Base-by-base conservation (phyloP, 2,888 invertebrate species). In the Idaea biselata region DNA sequence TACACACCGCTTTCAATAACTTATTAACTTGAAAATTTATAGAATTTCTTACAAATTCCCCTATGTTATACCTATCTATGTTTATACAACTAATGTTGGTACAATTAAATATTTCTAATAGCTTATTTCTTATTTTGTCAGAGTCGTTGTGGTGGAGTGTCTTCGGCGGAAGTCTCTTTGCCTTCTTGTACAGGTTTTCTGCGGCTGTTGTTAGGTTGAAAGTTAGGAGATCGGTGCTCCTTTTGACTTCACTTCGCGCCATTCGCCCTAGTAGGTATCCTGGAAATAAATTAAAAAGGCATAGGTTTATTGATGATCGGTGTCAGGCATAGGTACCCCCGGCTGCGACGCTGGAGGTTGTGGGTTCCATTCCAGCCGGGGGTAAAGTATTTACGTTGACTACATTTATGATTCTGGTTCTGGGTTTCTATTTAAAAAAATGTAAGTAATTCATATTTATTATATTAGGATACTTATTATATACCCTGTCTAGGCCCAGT, bases 261-360 rank as follows among this genome's bases (percentile, higher is more conserved):
- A 85, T 85, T 7, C 86, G 82, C 0, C 89, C 90, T 54, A 91
- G 69, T 53, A 90, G 71, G 69, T 89, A 91, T 57, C 91, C 91
- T 91, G 86, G 32, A 88, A 85, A 60, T 67, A 64, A 16, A 17
- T 7, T 5, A 16, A 55, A 17, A 44, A 44, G 11, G 14, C n/a
- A 11, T 33, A 33, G 33, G 3, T 33, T 6, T 33, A 33, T 33
- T 25, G 25, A 25, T 5, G 25, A 25, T 5, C 25, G 1, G 25
- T 25, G 25, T 25, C 5, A 5, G 25, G 25, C 25, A n/a, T n/a
- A n/a, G n/a, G 25, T 3, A 25, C 25, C 25, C 25, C 25, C 25
- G 5, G 5, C 25, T 25, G 25, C 25, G 25, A 1, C 25, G 25
- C 25, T 3, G 25, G 5, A 25, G 25, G 25, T 25, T 25, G 25